phyloP scores from a whole-genome alignment of 2,113 vertebrate species.

The Odocoileus virginianus region DNA sequence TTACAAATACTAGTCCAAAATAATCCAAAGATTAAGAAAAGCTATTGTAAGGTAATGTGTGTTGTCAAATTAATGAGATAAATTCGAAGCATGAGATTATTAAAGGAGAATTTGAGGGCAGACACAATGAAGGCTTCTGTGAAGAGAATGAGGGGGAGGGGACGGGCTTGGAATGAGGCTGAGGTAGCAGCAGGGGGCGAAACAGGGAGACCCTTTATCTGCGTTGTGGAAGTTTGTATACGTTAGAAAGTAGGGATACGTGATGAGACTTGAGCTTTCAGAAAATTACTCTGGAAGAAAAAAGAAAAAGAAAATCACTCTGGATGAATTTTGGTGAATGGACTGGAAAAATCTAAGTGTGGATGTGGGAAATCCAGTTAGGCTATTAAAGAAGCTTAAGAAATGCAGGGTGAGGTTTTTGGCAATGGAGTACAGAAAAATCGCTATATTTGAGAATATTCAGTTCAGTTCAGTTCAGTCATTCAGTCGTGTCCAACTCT shows the following conservation, averaged over 20 bases:
- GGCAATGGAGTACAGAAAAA: background rate
- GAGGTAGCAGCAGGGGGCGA: background rate
- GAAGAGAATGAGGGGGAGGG: background rate
- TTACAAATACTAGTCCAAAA: background rate
- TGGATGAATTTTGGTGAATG: background rate
- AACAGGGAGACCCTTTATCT: background rate
- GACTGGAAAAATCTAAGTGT: background rate
- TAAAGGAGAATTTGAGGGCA: background rate
- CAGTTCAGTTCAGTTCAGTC: too few species aligned
- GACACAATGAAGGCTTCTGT: background rate
- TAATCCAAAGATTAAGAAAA: background rate
- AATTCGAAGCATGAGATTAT: background rate
- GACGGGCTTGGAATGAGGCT: background rate
- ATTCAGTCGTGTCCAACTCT: too few species aligned
- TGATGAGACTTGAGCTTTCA: background rate
- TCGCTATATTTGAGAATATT: background rate
- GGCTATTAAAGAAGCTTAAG: background rate
- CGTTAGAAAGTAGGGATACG: background rate
- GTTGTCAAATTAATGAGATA: background rate
- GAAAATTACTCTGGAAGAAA: background rate
- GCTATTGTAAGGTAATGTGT: background rate
- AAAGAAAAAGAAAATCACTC: background rate
- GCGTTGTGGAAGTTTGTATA: background rate
- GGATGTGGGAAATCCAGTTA: background rate
- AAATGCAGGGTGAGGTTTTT: background rate